Evolutionary conservation across 2,113 vertebrate species (phyloP), one percentile per base, ranked within the genome.

Genomic region (Boulengeromyrus knoepffleri): DNA sequence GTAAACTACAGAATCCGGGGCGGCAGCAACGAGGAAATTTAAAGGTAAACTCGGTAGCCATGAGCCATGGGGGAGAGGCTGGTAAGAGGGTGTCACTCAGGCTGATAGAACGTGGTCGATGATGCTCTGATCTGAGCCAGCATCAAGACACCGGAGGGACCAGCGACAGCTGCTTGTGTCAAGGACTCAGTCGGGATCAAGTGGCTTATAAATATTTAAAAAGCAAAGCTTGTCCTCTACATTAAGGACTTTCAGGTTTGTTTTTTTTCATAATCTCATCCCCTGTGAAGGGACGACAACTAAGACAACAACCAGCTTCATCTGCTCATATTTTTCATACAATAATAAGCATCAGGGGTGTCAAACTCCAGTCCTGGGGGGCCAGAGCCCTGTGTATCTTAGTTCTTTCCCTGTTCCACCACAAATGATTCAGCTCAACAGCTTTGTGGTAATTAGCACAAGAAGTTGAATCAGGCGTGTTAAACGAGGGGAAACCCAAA

Each of bases 181-280:
- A 91, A 92, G 92, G 92, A 91, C 91, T 91, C 87, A 90, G 87
- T 92, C 91, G 93, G 92, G 95, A 96, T 96, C 95, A 93, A 93
- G 92, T 96, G 92, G 85, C 95, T 94, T 85, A 92, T 96, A 94
- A 95, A 96, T 96, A 94, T 95, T 96, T 96, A 93, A 96, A 94
- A 95, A 92, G 93, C 91, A 91, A 90, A 89, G 46, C 93, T 92
- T 89, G 92, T 93, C 92, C 93, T 91, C 88, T 91, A 84, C 92
- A 91, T 93, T 95, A 92, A 92, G 93, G 94, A 93, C 94, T 93
- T 92, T 90, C 90, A 92, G 92, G 93, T 91, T 95, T 93, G 58
- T 85, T 93, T 93, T 83, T 21, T n/a, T 24, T 27, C 47, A 85
- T 8, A 15, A 49, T 49, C 58, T 74, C 58, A 87, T 13, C 89